Conservation (phyloP, 2,113 vertebrate species). For the Litocranius walleri region DNA sequence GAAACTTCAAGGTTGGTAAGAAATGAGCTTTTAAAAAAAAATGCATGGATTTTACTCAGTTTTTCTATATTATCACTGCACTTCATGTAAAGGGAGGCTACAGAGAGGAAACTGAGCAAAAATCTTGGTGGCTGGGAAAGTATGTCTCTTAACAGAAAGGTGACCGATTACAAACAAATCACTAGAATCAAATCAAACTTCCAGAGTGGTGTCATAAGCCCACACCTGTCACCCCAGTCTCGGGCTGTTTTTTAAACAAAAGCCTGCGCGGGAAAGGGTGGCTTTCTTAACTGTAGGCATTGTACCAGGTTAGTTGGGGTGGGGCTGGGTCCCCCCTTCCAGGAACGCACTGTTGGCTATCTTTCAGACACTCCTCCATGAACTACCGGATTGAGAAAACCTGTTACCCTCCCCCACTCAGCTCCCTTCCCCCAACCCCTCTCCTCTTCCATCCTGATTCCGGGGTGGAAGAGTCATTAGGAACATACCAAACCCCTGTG, state of each 20-base stretch:
- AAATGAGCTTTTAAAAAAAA: not conserved
- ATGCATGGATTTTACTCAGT: not conserved
- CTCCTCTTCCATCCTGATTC: not conserved
- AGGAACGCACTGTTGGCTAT: not conserved
- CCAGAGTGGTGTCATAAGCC: not conserved
- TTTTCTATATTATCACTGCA: not conserved
- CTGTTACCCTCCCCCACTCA: not conserved
- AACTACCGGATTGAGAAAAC: not conserved
- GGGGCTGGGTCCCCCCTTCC: not conserved
- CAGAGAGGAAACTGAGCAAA: not conserved
- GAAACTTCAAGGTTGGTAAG: not conserved
- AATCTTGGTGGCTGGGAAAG: not conserved
- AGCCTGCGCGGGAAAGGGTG: not conserved
- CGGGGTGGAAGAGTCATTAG: not conserved
- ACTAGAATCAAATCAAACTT: not conserved
- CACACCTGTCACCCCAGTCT: not conserved
- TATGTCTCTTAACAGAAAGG: not conserved
- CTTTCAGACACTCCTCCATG: not conserved
- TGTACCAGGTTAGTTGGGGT: not conserved
- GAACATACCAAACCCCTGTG: not conserved
- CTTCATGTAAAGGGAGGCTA: not conserved
- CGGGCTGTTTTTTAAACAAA: not conserved
- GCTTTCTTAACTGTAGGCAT: not conserved
- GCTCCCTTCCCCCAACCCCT: not conserved
- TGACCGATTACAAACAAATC: not conserved